Conservation (phyloP, 2,113 vertebrate genomes). For the Vidua macroura region DNA sequence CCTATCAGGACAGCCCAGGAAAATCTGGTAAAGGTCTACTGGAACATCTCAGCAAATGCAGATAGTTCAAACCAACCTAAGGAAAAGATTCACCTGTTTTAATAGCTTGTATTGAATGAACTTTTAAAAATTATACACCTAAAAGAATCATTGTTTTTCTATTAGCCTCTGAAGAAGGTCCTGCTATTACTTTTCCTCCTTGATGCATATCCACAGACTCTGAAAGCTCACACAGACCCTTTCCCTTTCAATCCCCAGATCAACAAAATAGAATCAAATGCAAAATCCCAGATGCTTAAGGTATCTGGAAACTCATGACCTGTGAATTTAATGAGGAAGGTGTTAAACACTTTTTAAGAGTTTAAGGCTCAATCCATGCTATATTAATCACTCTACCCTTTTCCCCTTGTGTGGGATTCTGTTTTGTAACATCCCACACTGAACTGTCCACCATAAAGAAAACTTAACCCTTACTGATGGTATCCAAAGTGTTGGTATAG, state of each 20-base stretch:
- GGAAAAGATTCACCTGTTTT: not conserved
- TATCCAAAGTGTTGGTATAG: not conserved
- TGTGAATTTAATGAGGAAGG: not conserved
- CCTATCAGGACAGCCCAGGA: slow-evolving; percentile 6
- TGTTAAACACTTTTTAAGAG: not conserved
- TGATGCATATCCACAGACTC: not conserved
- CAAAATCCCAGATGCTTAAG: not conserved
- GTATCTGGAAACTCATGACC: not conserved
- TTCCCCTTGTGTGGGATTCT: not conserved
- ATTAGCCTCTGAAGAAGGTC: not conserved
- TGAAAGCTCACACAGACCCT: not conserved
- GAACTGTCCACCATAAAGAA: not conserved
- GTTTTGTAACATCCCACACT: not conserved
- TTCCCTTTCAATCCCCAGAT: not conserved
- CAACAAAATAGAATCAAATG: not conserved
- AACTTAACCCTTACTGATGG: not conserved
- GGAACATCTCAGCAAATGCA: slow-evolving; percentile 12
- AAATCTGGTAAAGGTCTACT: slow-evolving; percentile 27
- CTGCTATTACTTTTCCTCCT: not conserved
- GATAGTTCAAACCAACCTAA: not conserved
- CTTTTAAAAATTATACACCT: not conserved
- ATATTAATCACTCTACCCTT: not conserved
- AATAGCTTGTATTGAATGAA: not conserved
- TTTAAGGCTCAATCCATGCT: not conserved
- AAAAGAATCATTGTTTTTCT: not conserved